Percentiles rank a stretch among this genome's conserved stretches.
Conservation (phyloP, 2,113 vertebrate species). For the Madoqua kirkii region DNA sequence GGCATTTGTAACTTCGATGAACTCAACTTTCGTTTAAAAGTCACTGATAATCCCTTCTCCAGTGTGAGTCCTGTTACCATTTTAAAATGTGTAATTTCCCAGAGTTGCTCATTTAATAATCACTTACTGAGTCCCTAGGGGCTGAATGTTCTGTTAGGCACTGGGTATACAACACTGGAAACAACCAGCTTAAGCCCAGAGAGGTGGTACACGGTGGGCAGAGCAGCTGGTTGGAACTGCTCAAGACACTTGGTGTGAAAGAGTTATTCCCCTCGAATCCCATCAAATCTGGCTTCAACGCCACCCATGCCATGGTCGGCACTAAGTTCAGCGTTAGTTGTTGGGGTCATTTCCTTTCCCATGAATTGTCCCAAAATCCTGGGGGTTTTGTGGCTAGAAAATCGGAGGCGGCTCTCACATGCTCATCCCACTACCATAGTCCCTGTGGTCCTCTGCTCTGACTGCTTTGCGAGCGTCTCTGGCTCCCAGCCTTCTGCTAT, state of each 20-base stretch:
- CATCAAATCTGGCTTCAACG: neutral
- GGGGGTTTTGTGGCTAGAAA: conserved; percentile 42
- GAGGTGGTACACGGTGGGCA: accelerated
- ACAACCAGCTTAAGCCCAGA: neutral
- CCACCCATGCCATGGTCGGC: neutral
- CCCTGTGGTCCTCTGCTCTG: neutral
- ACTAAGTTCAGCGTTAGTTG: neutral
- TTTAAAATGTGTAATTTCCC: neutral
- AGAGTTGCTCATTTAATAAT: neutral
- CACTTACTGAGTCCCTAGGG: neutral
- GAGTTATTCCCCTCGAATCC: neutral
- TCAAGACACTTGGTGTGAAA: neutral
- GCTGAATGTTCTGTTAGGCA: neutral
- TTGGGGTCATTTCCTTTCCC: conserved; percentile 41
- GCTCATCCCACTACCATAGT: neutral
- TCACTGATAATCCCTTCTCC: neutral
- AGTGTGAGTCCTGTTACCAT: neutral
- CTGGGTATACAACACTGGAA: neutral
- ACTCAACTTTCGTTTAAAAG: conserved; percentile 2
- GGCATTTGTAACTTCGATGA: neutral
- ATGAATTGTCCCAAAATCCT: conserved; percentile 5
- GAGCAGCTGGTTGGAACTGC: neutral
- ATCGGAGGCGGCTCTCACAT: neutral
- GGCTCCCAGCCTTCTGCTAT: neutral
- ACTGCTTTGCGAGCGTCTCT: neutral